Evolutionary conservation across 2,113 vertebrate genomes (phyloP).

Genomic region (Prochilodus magdalenae): DNA sequence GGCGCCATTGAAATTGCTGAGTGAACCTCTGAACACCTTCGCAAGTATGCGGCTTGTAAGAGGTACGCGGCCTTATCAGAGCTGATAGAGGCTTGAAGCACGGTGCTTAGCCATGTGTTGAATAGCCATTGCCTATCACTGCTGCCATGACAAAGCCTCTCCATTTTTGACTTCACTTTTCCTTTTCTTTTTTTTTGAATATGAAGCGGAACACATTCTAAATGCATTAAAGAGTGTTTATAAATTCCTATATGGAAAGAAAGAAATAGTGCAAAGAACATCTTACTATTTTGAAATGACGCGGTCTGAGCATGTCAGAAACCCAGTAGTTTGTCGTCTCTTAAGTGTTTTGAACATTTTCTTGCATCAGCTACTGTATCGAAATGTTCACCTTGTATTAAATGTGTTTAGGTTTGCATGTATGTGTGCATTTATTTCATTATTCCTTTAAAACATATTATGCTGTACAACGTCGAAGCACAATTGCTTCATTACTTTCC

Average conservation of each 20-base stretch:
- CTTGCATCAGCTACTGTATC: background rate
- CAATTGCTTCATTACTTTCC: background rate
- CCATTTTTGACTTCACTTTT: background rate
- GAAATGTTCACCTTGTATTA: background rate
- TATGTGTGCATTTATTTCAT: background rate
- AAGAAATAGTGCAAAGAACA: too few species aligned
- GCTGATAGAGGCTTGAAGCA: background rate
- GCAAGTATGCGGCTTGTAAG: background rate
- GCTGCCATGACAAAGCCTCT: background rate
- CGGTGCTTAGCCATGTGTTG: background rate
- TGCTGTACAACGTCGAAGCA: background rate
- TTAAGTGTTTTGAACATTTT: background rate
- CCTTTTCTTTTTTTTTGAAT: background rate
- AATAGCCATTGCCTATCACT: background rate
- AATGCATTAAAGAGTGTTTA: background rate
- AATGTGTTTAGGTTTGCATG: background rate
- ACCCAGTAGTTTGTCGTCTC: background rate
- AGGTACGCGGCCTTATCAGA: background rate
- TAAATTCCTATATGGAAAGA: too few species aligned
- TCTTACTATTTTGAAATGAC: too few species aligned
- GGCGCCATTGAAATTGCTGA: background rate
- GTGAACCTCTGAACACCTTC: background rate
- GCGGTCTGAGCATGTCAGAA: too few species aligned
- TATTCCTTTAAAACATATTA: background rate
- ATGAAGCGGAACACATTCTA: background rate